Evolutionary conservation across 2,113 vertebrate species (phyloP), one percentile per base, ranked within the genome.

Genomic region (Lepisosteus oculatus): DNA sequence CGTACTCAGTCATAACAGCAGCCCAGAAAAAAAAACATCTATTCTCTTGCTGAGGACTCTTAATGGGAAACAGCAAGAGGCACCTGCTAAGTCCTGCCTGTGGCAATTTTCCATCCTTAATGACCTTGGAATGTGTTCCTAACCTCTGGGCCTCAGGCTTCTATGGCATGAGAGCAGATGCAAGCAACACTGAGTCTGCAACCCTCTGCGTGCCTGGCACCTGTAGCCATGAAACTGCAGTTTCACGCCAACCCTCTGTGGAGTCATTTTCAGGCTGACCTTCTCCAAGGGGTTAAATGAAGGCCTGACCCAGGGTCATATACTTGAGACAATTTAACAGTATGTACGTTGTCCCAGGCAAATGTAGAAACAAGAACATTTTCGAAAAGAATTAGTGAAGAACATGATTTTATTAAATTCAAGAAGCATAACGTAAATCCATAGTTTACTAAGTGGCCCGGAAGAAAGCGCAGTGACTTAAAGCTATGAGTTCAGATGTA

Each of bases 141-240:
- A 85, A 92, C 92, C 89, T 87, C 43, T 0, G 64, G 72, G 79
- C 81, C 73, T 77, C 91, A 75, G 80, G 79, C 72, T 73, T 75
- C 83, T 87, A 90, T 92, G 93, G 86, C 65, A 81, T 76, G 79
- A 84, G 80, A 81, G 77, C 69, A 83, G 79, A 85, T 47, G 79
- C 73, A 77, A 88, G 85, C 83, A 86, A 55, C 55, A 84, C 91
- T 90, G 77, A 87, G 92, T 85, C 86, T 90, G 88, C 86, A 83
- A 85, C 82, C 89, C 90, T 86, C 86, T 87, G 85, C 85, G 75
- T 3, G 8, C 29, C 83, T 78, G 86, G 93, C 95, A 97, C 95
- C 95, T 97, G 95, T 82, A 88, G 82, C 85, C 78, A 88, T 88
- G 85, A 90, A 84, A 87, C 78, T 82, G 87, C 79, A 86, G 89